Percentiles rank a stretch among this genome's conserved stretches.
These are phyloP conservation scores for Artibeus lituratus DNA, from an alignment of 2,797 vertebrate species.

Conservation along the genomic window DNA sequence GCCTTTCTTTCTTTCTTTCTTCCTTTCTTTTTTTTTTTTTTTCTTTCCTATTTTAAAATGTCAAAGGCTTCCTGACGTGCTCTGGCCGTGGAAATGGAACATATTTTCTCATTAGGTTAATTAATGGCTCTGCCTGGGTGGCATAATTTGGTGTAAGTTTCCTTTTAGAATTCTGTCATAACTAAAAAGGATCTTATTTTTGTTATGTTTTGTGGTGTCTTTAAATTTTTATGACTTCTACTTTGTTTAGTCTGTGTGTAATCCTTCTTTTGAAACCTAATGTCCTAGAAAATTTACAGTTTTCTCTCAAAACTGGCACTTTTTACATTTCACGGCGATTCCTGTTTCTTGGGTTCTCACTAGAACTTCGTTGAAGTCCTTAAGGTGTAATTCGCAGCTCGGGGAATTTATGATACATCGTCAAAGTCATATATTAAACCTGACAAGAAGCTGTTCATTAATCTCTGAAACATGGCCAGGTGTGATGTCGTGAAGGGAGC, in stretches of 20 bases:
- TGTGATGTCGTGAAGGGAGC: constrained; percentile 79
- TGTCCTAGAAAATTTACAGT: constrained; percentile 85
- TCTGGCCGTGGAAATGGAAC: constrained; percentile 83
- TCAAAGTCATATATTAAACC: constrained; percentile 81
- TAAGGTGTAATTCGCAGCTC: constrained; percentile 81
- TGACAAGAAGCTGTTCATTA: constrained; percentile 84
- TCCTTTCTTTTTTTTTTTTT: neutral
- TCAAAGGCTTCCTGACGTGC: constrained; percentile 81
- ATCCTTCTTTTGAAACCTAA: constrained; percentile 85
- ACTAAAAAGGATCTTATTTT: constrained; percentile 86
- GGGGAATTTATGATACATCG: constrained; percentile 82
- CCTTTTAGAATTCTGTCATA: constrained; percentile 85
- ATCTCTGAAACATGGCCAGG: constrained; percentile 83
- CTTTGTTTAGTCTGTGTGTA: constrained; percentile 87
- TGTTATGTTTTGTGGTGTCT: constrained; percentile 85
- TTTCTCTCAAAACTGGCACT: constrained; percentile 83
- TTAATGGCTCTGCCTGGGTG: constrained; percentile 86
- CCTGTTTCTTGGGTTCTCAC: constrained; percentile 76
- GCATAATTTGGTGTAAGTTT: constrained; percentile 85
- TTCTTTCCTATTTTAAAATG: constrained; percentile 76
- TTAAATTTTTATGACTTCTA: constrained; percentile 87
- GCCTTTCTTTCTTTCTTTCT: constrained; percentile 19
- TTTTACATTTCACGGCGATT: constrained; percentile 75
- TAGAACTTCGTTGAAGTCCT: constrained; percentile 80
- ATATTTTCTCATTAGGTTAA: constrained; percentile 86